Evolutionary conservation across 2,797 vertebrate species (phyloP), one percentile per base, ranked within the genome.

Genomic region (Anomalospiza imberbis): DNA sequence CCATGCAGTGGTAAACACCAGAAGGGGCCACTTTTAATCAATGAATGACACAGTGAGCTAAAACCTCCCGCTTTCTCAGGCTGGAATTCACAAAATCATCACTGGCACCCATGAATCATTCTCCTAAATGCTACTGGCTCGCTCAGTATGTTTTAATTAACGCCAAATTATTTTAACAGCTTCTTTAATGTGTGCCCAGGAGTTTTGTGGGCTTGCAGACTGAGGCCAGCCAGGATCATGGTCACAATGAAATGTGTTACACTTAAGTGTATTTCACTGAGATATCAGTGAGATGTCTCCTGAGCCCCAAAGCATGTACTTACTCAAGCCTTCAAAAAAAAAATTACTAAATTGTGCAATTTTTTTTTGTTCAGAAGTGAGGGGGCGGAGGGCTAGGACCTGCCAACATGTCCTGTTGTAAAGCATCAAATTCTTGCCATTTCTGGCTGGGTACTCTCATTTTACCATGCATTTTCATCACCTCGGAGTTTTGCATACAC

Each of bases 311-410:
- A 66, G 20, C 25, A 57, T 2, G 24, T 17, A 17, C 7, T 60
- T 67, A 28, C 19, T 73, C 47, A 78, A 34, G 31, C 9, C 17
- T 85, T 42, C 7, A 26, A 22, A 79, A 70, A 71, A 19, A 57
- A 2, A 6, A 32, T 7, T 17, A 50, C 9, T 34, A 78, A 82
- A 71, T 3, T 31, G 7, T 38, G 15, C 34, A 18, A 18, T 36
- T 83, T 14, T 72, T 72, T 26, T 38, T 40, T 57, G 7, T 47
- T 71, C 7, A 22, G 31, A 10, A 31, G 17, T 5, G 18, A 29
- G 34, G 9, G 36, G 26, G 6, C 1, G 0, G 8, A 18, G 17
- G 58, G 9, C 26, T 6, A 48, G 50, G 24, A 67, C 20, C 4
- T 67, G 13, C 4, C 10, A 68, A 67, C 84, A 24, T 28, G 4